Base-by-base conservation (phyloP, 2,888 invertebrate genomes). In the Cylloceria caligata region DNA sequence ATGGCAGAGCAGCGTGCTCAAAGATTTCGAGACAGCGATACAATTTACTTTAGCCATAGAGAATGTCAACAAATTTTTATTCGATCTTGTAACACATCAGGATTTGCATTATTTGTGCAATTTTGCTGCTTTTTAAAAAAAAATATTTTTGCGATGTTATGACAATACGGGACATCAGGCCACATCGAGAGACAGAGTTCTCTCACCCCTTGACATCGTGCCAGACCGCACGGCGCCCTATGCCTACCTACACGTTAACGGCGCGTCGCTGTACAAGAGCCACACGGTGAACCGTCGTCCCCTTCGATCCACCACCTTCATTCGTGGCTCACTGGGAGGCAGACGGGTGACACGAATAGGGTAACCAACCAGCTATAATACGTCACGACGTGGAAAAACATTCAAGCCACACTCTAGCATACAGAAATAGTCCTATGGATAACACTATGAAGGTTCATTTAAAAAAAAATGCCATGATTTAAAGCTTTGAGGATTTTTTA, bases 201-300 rank as follows among this genome's bases (percentile, higher is more conserved):
- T 83, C 85, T 86, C 86, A 86, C 86, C 86, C 87, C 86, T 81
- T 84, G 81, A 86, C 84, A 74, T 85, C 84, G 76, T 76, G 80
- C 86, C 84, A 88, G 88, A 88, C 88, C 82, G 83, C 80, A 60
- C 80, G 88, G 87, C 88, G 88, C 87, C 88, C 84, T 85, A 82
- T 84, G 86, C 81, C 67, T 73, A 65, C 81, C 68, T 67, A 57
- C n/a, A n/a, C 82, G 55, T 57, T 65, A 65, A 82, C 83, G 69
- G 21, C 49, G 49, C 47, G 47, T 62, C 47, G 60, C 71, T 47
- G 42, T 65, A 21, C 42, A 42, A 27, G 34, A 30, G 34, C 67
- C 34, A 62, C 52, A 64, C 60, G 2, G 39, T 42, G 16, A 45
- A 24, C 72, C 45, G 24, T 49, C 75, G 62, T 45, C 67, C 75